A percentile compares a stretch with the other conserved stretches of the same genome.
Evolutionary conservation across 1,140 invertebrate genomes (phyloP).

Genomic region (Drosophila pectinifera): DNA sequence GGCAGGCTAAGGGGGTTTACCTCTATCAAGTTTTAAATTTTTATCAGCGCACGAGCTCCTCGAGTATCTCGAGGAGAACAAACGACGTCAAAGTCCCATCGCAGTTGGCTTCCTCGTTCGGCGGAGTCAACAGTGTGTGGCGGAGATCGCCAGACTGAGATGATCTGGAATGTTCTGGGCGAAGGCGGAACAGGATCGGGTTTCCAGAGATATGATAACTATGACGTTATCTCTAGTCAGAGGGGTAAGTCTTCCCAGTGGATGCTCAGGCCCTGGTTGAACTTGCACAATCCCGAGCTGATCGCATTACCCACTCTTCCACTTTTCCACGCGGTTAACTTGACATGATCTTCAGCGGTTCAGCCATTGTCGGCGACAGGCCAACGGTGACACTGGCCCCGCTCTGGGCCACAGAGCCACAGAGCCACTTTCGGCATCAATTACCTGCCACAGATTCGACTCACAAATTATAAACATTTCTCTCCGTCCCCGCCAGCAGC

Average conservation of each 20-base stretch:
- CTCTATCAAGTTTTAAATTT: constrained; percentile 2
- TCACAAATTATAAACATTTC: constrained; percentile 76
- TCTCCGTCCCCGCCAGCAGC: constrained; percentile 9
- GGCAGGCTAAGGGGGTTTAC: constrained; percentile 40
- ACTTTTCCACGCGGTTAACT: constrained; percentile 73
- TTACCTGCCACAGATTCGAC: constrained; percentile 65
- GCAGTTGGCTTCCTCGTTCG: constrained; percentile 35
- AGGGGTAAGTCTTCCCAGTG: constrained; percentile 23
- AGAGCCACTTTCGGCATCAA: constrained; percentile 72
- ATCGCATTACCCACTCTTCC: constrained; percentile 61
- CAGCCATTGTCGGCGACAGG: constrained; percentile 60
- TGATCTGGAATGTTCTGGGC: constrained; percentile 30
- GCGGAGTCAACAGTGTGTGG: constrained; percentile 28
- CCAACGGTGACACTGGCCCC: constrained; percentile 52
- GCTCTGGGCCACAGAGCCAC: constrained; percentile 35
- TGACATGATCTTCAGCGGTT: constrained; percentile 73
- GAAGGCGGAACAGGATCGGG: constrained; percentile 23
- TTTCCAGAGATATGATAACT: constrained; percentile 22
- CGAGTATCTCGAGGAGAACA: background rate
- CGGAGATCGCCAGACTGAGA: constrained; percentile 1
- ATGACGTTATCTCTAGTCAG: background rate
- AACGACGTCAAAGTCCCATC: constrained; percentile 30
- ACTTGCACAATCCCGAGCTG: constrained; percentile 59
- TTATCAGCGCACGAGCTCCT: constrained; percentile 45
- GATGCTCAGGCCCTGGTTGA: constrained; percentile 60